phyloP scores from a whole-genome alignment of 2,113 vertebrate species.

The Cichladusa arquata region DNA sequence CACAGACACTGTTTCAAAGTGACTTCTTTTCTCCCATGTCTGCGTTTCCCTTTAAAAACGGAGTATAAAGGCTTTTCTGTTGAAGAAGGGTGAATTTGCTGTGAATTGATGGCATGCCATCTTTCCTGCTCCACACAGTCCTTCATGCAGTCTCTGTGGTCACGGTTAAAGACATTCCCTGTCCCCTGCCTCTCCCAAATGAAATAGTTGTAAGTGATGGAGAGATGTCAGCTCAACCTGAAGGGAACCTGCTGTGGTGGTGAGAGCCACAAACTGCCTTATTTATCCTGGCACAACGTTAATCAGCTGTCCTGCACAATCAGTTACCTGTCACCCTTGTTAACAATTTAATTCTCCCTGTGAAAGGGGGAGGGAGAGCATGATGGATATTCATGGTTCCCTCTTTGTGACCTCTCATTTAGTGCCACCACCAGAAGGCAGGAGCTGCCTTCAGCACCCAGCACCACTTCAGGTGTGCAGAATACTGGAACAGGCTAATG shows the following conservation, averaged over 20 bases:
- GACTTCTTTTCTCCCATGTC: neutral
- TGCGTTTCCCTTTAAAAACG: neutral
- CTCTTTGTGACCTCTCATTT: neutral
- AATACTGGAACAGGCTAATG: rapidly evolving
- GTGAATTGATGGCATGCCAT: neutral
- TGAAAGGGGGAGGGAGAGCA: neutral
- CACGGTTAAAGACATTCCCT: neutral
- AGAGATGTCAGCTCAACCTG: neutral
- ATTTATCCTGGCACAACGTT: slow-evolving; percentile 1
- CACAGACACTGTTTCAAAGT: neutral
- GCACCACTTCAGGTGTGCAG: neutral
- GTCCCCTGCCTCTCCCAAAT: neutral
- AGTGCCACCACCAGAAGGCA: neutral
- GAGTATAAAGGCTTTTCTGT: neutral
- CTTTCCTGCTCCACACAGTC: neutral
- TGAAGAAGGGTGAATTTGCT: neutral
- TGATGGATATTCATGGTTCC: neutral
- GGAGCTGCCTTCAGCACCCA: neutral
- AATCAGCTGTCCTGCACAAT: slow-evolving; percentile 49
- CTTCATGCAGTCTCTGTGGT: neutral
- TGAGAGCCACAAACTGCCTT: slow-evolving; percentile 2
- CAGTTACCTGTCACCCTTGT: neutral
- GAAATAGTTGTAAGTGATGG: slow-evolving; percentile 8
- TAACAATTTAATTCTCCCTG: slow-evolving; percentile 26
- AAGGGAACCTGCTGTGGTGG: neutral